Percentiles rank a stretch among this genome's conserved stretches.
Conservation (phyloP, 2,113 vertebrate genomes). For the Mus musculus region DNA sequence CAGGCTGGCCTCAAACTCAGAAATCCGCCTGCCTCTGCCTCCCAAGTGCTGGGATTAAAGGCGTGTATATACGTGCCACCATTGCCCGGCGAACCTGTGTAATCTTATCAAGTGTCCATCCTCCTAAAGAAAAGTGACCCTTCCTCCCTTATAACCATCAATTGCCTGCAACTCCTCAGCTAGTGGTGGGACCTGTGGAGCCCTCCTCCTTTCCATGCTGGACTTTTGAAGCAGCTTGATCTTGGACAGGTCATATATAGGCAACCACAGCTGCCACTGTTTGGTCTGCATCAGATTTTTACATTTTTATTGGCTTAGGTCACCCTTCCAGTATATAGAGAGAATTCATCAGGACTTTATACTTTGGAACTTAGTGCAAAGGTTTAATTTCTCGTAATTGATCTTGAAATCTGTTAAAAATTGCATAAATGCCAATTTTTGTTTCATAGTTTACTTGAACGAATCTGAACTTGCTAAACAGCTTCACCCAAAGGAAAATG, state of each 20-base stretch:
- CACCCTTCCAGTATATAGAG: neutral
- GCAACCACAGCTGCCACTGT: neutral
- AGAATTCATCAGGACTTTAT: neutral
- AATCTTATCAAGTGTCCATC: neutral
- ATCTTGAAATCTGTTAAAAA: slow-evolving; percentile 27
- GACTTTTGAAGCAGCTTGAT: neutral
- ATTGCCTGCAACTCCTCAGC: neutral
- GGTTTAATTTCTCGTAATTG: neutral
- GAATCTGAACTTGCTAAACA: slow-evolving; percentile 85
- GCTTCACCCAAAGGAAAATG: slow-evolving; percentile 91
- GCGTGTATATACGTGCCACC: no score
- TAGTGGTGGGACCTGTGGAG: neutral
- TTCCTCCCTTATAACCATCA: neutral
- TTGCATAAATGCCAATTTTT: slow-evolving; percentile 2
- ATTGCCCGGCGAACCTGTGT: no score
- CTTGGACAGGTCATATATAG: neutral
- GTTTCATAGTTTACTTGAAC: slow-evolving; percentile 80
- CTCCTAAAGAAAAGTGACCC: neutral
- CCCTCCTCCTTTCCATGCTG: neutral
- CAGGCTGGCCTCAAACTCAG: no score
- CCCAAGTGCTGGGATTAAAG: no score
- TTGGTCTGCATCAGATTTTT: neutral
- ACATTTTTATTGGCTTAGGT: neutral
- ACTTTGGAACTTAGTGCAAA: neutral
- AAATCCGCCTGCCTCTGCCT: no score